phyloP scores from a whole-genome alignment of 2,888 invertebrate genomes.

The Ellobium chinense region DNA sequence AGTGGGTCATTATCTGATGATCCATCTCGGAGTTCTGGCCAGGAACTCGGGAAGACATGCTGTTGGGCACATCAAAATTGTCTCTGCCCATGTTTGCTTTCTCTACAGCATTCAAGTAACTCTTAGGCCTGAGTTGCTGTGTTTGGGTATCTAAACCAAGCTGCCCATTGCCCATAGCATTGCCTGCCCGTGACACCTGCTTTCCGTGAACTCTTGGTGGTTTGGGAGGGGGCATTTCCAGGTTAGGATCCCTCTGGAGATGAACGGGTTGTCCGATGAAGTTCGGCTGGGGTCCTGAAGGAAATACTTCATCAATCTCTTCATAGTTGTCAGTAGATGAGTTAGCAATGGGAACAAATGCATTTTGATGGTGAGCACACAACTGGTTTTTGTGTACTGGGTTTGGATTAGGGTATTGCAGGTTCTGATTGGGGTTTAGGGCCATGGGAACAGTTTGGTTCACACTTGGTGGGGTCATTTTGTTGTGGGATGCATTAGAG shows the following conservation, averaged over 20 bases:
- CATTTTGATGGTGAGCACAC: not conserved
- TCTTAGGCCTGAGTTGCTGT: conserved; percentile 9
- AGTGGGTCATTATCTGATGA: conserved; percentile 26
- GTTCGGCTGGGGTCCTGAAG: not conserved
- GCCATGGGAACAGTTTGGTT: conserved; percentile 5
- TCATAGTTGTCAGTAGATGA: conserved; percentile 49
- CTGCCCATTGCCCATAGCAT: not conserved
- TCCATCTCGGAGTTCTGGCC: not conserved
- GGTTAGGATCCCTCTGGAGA: not conserved
- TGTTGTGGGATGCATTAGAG: not conserved
- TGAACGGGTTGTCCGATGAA: not conserved
- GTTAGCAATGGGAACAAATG: conserved; percentile 37
- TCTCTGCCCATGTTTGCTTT: not conserved
- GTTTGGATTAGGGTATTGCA: conserved; percentile 25
- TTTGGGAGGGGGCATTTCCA: not conserved
- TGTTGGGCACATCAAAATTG: not conserved
- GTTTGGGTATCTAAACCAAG: not conserved
- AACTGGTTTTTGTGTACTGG: conserved; percentile 8
- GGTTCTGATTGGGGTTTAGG: not conserved
- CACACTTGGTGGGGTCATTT: not conserved
- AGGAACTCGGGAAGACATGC: not conserved
- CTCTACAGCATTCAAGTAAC: conserved; percentile 31
- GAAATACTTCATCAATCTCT: conserved; percentile 49
- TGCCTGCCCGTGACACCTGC: not conserved
- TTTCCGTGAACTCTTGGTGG: conserved; percentile 12